phyloP scores from a whole-genome alignment of 1,140 invertebrate species.

The Macrobrachium rosenbergii region DNA sequence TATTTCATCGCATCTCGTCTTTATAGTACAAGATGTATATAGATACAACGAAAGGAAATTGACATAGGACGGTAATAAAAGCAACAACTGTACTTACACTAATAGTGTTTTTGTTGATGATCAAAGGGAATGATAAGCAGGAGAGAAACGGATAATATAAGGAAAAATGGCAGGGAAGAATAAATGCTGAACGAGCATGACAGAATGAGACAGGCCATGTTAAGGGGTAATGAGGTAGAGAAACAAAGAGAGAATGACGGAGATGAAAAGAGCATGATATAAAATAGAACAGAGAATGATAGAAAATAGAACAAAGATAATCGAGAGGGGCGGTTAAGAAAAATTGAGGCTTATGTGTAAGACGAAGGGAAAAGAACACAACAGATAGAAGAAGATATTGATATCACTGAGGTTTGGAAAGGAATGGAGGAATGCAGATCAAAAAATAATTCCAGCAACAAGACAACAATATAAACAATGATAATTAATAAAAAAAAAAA shows the following conservation, averaged over 20 bases:
- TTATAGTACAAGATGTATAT: too few species aligned
- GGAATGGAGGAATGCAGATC: background rate
- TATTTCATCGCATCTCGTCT: too few species aligned
- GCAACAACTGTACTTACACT: too few species aligned
- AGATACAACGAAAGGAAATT: too few species aligned
- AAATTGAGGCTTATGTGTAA: background rate
- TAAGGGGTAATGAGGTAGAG: background rate
- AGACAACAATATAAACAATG: background rate
- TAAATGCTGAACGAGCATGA: background rate
- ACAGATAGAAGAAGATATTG: background rate
- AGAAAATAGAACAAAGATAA: background rate
- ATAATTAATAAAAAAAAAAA: background rate
- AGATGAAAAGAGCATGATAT: background rate
- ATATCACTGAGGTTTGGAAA: background rate
- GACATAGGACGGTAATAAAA: too few species aligned
- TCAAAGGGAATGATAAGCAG: background rate
- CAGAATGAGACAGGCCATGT: background rate
- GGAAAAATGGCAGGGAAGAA: background rate
- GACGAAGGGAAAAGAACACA: background rate
- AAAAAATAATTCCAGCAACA: background rate
- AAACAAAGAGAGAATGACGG: background rate
- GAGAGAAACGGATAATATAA: background rate
- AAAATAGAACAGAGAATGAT: background rate
- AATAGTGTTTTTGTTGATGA: background rate
- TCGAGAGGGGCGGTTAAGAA: background rate